Evolutionary conservation across 2,888 invertebrate genomes (phyloP).

Genomic region (Conomelus anceps): DNA sequence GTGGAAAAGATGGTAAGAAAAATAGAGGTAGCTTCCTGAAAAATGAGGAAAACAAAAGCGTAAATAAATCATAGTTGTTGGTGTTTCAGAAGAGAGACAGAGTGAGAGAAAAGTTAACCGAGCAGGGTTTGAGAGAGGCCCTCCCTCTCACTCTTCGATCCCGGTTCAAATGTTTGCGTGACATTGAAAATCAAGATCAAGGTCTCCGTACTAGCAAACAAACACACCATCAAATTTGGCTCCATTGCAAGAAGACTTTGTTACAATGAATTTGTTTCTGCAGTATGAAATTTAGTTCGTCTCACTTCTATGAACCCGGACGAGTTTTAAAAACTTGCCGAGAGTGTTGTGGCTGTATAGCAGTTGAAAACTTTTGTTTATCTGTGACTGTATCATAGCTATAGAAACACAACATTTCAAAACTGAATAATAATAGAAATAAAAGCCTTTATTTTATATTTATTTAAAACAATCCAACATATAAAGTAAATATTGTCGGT

Average conservation of each 20-base stretch:
- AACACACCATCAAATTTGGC: background rate
- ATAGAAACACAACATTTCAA: no score
- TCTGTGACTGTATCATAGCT: no score
- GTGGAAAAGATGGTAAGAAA: background rate
- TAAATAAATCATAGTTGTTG: background rate
- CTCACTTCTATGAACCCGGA: background rate
- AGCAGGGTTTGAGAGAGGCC: background rate
- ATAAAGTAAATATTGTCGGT: no score
- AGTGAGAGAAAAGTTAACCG: background rate
- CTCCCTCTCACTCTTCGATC: background rate
- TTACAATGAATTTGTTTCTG: background rate
- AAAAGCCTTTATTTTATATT: no score
- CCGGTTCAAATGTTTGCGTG: background rate
- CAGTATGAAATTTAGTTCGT: background rate
- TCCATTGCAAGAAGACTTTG: background rate
- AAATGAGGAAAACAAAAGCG: background rate
- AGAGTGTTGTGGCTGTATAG: no score
- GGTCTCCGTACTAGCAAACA: background rate
- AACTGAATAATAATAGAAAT: no score
- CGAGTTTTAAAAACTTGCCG: background rate
- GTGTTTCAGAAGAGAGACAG: background rate
- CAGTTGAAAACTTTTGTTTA: no score
- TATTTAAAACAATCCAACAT: no score
- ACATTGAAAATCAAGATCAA: background rate
- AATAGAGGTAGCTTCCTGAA: background rate